Conservation (phyloP, 2,888 invertebrate genomes). For the Eurois occulta region DNA sequence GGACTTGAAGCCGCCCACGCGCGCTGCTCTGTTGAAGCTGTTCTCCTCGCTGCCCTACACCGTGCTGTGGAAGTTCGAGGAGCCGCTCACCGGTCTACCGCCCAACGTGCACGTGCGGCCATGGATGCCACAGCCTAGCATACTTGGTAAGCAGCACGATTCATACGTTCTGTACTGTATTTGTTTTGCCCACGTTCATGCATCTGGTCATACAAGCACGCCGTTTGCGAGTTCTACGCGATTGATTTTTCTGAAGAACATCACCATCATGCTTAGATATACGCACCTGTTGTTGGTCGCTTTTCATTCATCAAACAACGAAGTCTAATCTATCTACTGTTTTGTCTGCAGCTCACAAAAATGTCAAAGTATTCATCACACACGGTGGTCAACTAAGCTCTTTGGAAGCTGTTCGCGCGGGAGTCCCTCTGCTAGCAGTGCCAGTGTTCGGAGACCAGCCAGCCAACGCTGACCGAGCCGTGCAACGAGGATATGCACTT, state of each 20-base stretch:
- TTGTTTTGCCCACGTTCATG: too few relatives aligned
- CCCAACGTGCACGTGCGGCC: conserved; percentile 83
- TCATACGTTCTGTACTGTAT: background rate
- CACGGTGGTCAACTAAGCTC: conserved; percentile 77
- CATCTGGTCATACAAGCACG: too few relatives aligned
- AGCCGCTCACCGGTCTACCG: conserved; percentile 76
- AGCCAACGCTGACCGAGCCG: conserved; percentile 73
- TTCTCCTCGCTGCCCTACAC: conserved; percentile 77
- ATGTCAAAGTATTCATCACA: conserved; percentile 73
- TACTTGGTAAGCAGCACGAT: conserved; percentile 79
- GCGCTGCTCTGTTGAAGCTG: conserved; percentile 69
- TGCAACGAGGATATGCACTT: conserved; percentile 71
- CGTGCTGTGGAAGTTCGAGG: conserved; percentile 89
- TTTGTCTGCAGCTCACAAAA: conserved; percentile 71
- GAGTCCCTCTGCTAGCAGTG: conserved; percentile 77
- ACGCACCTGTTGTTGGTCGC: too few relatives aligned
- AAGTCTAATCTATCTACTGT: background rate
- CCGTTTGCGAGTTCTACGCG: too few relatives aligned
- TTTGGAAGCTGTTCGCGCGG: conserved; percentile 72
- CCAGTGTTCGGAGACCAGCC: conserved; percentile 84
- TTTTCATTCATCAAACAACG: too few relatives aligned
- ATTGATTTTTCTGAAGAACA: too few relatives aligned
- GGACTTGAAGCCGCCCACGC: conserved; percentile 65
- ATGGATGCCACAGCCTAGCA: conserved; percentile 89
- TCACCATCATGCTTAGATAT: too few relatives aligned